A percentile compares a stretch with the other conserved stretches of the same genome.
Conservation (phyloP, 1,140 invertebrate species). For the Nylanderia fulva region DNA sequence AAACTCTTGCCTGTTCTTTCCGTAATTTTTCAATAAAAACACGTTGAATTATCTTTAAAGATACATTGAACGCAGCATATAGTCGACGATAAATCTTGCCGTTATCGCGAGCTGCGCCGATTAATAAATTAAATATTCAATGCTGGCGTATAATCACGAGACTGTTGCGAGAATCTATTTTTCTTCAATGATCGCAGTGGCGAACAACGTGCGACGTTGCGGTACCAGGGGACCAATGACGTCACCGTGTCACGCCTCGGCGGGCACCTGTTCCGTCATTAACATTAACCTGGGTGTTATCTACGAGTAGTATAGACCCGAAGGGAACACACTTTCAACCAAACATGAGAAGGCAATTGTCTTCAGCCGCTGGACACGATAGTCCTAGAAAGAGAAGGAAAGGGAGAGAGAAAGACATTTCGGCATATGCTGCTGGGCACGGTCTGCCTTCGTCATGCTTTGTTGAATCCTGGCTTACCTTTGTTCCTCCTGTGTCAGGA, state of each 20-base stretch:
- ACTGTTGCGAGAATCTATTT: neutral
- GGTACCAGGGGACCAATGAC: constrained; percentile 81
- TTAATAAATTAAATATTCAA: constrained; percentile 7
- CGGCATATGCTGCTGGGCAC: constrained; percentile 62
- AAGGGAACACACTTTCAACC: constrained; percentile 71
- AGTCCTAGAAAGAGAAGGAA: constrained; percentile 60
- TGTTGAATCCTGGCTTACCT: constrained; percentile 61
- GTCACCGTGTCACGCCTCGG: constrained; percentile 84
- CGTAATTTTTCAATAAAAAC: neutral
- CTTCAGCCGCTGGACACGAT: constrained; percentile 66
- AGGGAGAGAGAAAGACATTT: constrained; percentile 57
- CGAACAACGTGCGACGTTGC: constrained; percentile 40
- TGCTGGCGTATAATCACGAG: constrained; percentile 2
- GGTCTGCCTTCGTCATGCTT: constrained; percentile 51
- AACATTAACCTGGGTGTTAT: constrained; percentile 79
- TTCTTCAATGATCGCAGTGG: constrained; percentile 50
- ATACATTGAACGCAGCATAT: neutral
- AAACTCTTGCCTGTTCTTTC: neutral
- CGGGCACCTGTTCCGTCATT: constrained; percentile 82
- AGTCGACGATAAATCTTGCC: neutral
- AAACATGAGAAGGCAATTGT: constrained; percentile 76
- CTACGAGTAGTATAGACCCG: constrained; percentile 71
- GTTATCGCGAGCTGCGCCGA: constrained; percentile 8
- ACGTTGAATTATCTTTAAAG: neutral
- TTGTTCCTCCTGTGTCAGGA: constrained; percentile 57